Percentiles rank a stretch among this genome's conserved stretches.
phyloP scores from a whole-genome alignment of 2,888 invertebrate genomes.

The Rhamphomyia laevipes region DNA sequence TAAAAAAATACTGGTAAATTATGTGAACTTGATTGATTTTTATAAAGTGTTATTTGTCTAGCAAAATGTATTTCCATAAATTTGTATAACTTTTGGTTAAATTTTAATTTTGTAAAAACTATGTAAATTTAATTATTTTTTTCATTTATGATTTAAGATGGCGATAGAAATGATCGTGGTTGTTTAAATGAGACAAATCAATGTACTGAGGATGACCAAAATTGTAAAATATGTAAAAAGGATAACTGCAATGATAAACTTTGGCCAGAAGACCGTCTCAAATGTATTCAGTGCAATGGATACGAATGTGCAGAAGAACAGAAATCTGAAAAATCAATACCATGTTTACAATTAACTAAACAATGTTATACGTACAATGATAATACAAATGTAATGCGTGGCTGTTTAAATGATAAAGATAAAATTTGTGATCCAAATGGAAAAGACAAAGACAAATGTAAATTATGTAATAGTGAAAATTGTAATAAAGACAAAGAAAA shows the following conservation, averaged over 20 bases:
- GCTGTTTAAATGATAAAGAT: conserved; percentile 3
- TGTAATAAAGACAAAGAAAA: not conserved
- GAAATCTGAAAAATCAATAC: not conserved
- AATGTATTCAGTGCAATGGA: not conserved
- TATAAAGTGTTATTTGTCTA: no score
- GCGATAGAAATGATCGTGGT: not conserved
- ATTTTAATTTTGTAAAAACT: no score
- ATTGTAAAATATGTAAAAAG: not conserved
- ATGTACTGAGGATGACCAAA: not conserved
- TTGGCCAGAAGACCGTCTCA: not conserved
- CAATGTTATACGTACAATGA: not conserved
- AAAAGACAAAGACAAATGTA: not conserved
- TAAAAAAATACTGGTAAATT: no score
- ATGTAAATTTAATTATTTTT: no score
- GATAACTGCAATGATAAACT: not conserved
- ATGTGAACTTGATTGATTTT: no score
- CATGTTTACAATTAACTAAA: not conserved
- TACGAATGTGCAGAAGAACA: not conserved
- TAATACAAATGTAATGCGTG: not conserved
- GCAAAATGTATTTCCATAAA: no score
- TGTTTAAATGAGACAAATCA: not conserved
- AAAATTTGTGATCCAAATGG: not conserved
- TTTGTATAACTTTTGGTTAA: no score
- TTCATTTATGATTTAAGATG: not conserved
- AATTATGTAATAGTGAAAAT: not conserved